A percentile compares a stretch with the other conserved stretches of the same genome.
Evolutionary conservation across 2,113 vertebrate genomes (phyloP).

Genomic region (Melanotaenia duboulayi): DNA sequence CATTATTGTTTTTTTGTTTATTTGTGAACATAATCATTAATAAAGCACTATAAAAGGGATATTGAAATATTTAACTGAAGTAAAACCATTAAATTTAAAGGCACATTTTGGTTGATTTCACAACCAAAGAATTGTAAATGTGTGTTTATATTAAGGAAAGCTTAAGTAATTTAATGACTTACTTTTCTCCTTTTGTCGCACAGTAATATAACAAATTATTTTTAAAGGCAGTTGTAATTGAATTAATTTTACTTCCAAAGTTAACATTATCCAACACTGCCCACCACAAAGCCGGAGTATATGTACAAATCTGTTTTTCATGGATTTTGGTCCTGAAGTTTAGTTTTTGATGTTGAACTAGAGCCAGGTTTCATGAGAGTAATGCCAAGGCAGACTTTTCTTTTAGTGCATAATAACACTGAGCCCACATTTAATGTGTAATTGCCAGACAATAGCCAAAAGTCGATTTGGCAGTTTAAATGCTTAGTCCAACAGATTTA

Average conservation of each 20-base stretch:
- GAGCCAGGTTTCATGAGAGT: background rate
- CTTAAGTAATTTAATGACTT: too few relatives aligned
- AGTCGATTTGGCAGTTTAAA: background rate
- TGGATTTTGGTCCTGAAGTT: background rate
- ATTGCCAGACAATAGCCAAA: background rate
- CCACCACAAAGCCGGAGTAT: background rate
- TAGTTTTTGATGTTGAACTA: background rate
- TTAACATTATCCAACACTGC: background rate
- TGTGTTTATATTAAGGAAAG: too few relatives aligned
- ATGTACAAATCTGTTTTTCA: background rate
- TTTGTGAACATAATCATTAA: too few relatives aligned
- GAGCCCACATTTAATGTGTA: background rate
- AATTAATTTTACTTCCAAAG: too few relatives aligned
- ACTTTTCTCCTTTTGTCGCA: too few relatives aligned
- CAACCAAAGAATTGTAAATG: too few relatives aligned
- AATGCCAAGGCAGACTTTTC: background rate
- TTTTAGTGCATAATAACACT: background rate
- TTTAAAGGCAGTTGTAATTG: too few relatives aligned
- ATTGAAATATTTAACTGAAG: too few relatives aligned
- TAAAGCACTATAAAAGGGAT: too few relatives aligned
- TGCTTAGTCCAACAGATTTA: background rate
- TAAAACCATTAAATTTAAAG: background rate
- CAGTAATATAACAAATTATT: background rate
- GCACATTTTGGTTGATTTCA: background rate
- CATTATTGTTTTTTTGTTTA: too few relatives aligned